Base-by-base conservation (phyloP, 1,140 invertebrate species). In the Thaumatotibia leucotreta region DNA sequence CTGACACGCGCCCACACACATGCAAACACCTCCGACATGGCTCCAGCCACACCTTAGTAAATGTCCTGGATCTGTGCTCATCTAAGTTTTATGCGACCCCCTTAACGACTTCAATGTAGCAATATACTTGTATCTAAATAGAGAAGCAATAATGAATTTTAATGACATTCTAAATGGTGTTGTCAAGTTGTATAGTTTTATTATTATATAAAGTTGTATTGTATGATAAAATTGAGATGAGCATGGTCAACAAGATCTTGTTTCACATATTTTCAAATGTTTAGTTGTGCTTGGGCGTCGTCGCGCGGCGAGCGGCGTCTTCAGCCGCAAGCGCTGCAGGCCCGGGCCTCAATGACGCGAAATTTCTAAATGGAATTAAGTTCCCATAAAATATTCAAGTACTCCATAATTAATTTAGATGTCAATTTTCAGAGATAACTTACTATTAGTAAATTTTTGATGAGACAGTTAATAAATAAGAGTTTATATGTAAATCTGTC, bases 181-280 rank as follows among this genome's bases (percentile, higher is more conserved):
- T 58, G 52, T 58, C 24, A 11, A 58, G 24, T 64, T 29, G 24
- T 39, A 35, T 50, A 45, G 35, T 39, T 35, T 35, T 33, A 62
- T 32, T 62, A 62, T 22, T n/a, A 62, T 61, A 17, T n/a, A 61
- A 35, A 32, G 61, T 62, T 62, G 31, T 32, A 33, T 11, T 62
- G 1, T 29, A 22, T 62, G n/a, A 68, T 68, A 76, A 82, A 81
- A 82, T 80, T 77, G 67, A 71, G 84, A 88, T 90, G 86, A 90
- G 87, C 83, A 86, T 74, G 70, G 76, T 79, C 78, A 77, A 80
- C 68, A 73, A 77, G 75, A 77, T 77, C 83, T 83, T 83, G 70
- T 88, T 90, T 90, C 88, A 90, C 88, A 76, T 90, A 88, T 90
- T 90, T 90, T 89, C 88, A 88, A 90, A 89, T 90, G 88, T 86